phyloP scores from a whole-genome alignment of 2,113 vertebrate species.

The Chionodraco myersi region DNA sequence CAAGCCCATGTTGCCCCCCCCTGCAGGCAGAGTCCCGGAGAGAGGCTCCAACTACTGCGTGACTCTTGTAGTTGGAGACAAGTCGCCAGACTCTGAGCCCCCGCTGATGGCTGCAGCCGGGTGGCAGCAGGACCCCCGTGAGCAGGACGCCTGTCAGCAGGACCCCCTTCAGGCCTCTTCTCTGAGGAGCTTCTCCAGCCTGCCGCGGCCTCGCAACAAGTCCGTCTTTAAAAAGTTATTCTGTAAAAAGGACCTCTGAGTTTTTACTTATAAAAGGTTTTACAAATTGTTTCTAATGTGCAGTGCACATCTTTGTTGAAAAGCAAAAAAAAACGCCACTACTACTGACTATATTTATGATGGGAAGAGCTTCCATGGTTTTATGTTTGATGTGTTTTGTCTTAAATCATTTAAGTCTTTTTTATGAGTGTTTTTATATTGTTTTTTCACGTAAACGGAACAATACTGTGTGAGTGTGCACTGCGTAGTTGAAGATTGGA shows the following conservation, averaged over 20 bases:
- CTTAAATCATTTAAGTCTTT: conserved; percentile 31
- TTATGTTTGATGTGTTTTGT: conserved; percentile 59
- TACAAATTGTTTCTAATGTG: conserved; percentile 52
- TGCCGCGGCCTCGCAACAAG: conserved; percentile 84
- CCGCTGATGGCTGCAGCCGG: conserved; percentile 28
- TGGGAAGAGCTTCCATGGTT: conserved; percentile 42
- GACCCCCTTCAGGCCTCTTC: conserved; percentile 57
- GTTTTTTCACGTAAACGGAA: conserved; percentile 28
- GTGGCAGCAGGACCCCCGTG: conserved; percentile 64
- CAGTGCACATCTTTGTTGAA: conserved; percentile 66
- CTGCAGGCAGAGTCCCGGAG: conserved; percentile 64
- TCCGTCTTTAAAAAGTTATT: conserved; percentile 93
- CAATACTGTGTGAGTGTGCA: conserved; percentile 47
- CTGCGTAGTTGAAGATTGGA: conserved; percentile 38
- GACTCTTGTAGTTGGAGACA: conserved; percentile 88
- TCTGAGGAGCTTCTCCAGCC: conserved; percentile 68
- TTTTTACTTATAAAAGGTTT: conserved; percentile 20
- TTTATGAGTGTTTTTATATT: conserved; percentile 34
- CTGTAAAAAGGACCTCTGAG: conserved; percentile 85
- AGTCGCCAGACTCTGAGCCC: conserved; percentile 42
- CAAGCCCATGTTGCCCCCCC: conserved; percentile 61
- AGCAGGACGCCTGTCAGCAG: conserved; percentile 62
- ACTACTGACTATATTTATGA: conserved; percentile 81
- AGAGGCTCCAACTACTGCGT: conserved; percentile 86
- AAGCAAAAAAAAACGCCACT: conserved; percentile 48